A percentile compares a stretch with the other conserved stretches of the same genome.
Conservation (phyloP, 2,888 invertebrate genomes). For the Terebella lapidaria region DNA sequence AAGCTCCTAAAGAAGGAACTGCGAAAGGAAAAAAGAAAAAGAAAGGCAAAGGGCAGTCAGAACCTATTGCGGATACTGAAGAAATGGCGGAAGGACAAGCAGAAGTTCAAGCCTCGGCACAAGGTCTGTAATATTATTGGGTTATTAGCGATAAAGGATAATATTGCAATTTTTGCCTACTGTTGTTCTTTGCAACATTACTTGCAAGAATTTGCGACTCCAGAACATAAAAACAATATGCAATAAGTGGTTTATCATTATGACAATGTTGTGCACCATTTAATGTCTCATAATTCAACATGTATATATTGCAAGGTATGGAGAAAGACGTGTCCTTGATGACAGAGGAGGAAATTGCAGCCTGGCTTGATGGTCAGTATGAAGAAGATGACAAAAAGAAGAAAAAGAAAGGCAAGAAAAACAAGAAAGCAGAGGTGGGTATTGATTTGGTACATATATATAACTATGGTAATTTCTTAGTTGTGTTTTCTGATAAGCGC, state of each 20-base stretch:
- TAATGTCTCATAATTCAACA: no score
- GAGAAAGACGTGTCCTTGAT: constrained; percentile 15
- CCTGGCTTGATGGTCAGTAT: constrained; percentile 9
- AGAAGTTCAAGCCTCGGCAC: not conserved
- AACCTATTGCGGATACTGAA: not conserved
- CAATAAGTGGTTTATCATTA: no score
- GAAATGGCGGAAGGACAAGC: not conserved
- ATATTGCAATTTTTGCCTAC: not conserved
- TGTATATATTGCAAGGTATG: no score
- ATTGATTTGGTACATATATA: no score
- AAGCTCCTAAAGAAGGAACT: constrained; percentile 33
- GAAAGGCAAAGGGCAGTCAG: no score
- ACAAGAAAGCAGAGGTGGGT: constrained; percentile 35
- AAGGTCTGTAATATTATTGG: not conserved
- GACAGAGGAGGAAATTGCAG: constrained; percentile 19
- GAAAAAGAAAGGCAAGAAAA: constrained; percentile 37
- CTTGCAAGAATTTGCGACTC: no score
- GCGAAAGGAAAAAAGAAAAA: constrained; percentile 22
- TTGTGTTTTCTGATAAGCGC: no score
- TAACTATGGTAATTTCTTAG: no score
- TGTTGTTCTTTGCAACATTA: no score
- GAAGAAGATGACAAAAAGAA: constrained; percentile 29
- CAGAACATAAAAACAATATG: no score
- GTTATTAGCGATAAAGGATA: not conserved
- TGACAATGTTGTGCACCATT: no score